Evolutionary conservation across 2,113 vertebrate species (phyloP).

Genomic region (Argyrosomus japonicus): DNA sequence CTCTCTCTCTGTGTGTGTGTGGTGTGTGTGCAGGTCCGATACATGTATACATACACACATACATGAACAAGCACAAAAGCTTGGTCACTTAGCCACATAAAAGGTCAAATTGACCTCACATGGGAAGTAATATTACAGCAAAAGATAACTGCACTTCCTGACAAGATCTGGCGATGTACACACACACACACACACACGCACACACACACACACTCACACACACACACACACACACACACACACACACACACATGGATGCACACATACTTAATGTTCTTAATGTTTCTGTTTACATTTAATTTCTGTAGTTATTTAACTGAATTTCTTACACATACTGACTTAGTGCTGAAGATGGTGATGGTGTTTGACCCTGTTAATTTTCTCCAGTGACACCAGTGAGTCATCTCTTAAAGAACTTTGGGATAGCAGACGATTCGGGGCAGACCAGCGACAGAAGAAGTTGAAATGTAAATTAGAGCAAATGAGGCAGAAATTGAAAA

Average conservation of each 20-base stretch:
- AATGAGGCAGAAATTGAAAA: too few relatives aligned
- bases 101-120: slow-evolving; percentile 45
- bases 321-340: background rate
- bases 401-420: too few relatives aligned
- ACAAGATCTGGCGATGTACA: background rate
- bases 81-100: slow-evolving; percentile 8
- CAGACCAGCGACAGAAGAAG: too few relatives aligned
- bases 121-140: slow-evolving; percentile 41
- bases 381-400: too few relatives aligned
- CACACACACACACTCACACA: too few relatives aligned
- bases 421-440: too few relatives aligned
- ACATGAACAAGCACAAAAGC: slow-evolving; percentile 4
- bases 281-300: background rate
- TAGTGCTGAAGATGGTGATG: too few relatives aligned
- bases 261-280: background rate
- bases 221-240: background rate
- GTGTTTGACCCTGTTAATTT: too few relatives aligned
- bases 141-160: slow-evolving; percentile 31
- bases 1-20: slow-evolving; percentile 26
- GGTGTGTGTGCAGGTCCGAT: background rate
- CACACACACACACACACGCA: background rate
- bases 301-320: background rate
- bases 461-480: too few relatives aligned
- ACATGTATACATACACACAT: background rate
- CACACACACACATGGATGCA: background rate